phyloP scores from a whole-genome alignment of 35 echinoderm and acorn worm genomes.

The Amphiura filiformis region DNA sequence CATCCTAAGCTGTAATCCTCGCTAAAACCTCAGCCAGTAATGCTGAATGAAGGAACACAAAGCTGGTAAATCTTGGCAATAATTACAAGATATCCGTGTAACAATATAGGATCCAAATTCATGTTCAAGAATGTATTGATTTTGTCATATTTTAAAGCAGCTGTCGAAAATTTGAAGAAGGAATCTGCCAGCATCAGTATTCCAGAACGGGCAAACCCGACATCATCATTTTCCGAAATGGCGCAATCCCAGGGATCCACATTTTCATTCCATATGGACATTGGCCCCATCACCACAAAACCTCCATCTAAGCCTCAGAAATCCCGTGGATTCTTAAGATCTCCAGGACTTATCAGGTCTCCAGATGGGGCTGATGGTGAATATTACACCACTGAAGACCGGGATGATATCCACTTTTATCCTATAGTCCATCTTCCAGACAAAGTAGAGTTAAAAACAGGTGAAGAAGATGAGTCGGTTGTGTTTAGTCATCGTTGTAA shows the following conservation, averaged over 20 bases:
- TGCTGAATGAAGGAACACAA: too few species aligned
- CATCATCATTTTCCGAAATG: slow-evolving; percentile 56
- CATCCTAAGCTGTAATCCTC: too few species aligned
- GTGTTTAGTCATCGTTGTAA: slow-evolving; percentile 80
- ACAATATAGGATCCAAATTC: too few species aligned
- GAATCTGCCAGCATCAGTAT: too few species aligned
- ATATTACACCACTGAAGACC: slow-evolving; percentile 48
- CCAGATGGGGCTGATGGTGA: too few species aligned
- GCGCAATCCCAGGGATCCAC: slow-evolving; percentile 52
- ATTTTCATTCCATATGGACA: slow-evolving; percentile 75
- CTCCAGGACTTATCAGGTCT: neutral
- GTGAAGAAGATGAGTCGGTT: slow-evolving; percentile 75
- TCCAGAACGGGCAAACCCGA: neutral
- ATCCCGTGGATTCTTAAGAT: neutral
- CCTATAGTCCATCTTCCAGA: slow-evolving; percentile 74
- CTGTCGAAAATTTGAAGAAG: too few species aligned
- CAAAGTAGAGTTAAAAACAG: slow-evolving; percentile 53
- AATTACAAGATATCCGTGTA: too few species aligned
- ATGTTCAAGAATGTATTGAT: too few species aligned
- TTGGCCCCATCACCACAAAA: slow-evolving; percentile 33
- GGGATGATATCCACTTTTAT: slow-evolving; percentile 80
- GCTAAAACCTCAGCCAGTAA: too few species aligned
- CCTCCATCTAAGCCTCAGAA: slow-evolving; percentile 30
- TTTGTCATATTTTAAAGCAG: too few species aligned
- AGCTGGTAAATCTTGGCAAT: too few species aligned